Evolutionary conservation across 2,888 invertebrate genomes (phyloP), one percentile per base, ranked within the genome.

Genomic region (Adineta ricciae): DNA sequence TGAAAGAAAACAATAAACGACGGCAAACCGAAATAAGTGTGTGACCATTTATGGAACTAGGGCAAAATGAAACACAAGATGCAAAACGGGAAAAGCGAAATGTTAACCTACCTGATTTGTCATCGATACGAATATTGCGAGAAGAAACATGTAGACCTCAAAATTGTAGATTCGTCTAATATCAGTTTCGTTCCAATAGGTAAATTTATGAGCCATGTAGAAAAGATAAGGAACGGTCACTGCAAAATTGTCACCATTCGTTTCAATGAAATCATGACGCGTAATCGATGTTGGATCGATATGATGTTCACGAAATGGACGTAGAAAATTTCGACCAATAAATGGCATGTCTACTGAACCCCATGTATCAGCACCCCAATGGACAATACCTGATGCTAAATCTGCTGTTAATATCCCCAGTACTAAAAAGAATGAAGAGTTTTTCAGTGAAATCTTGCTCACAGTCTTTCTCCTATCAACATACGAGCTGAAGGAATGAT

Each of bases 11-110:
- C 93, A 84, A 98, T 97, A 94, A 95, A 96, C 84, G 92, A 89
- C 0, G 97, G 97, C 87, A 99, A 92, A 46, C 95, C 96, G 90
- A 96, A 97, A 91, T 98, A 99, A 2, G 98, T 98, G 91, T 99
- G 98, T 24, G 97, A 97, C 98, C 98, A 99, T 91, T 99, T 98
- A 92, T 98, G 98, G 89, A 97, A 97, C 97, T 98, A 92, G 36
- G 9, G 19, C 2, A 50, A 50, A 64, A 64, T 24, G 5, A 21
- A 27, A 64, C 11, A 46, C 8, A 64, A 9, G 27, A 27, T 64
- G 8, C 2, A 11, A 24, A 27, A 11, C 2, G 14, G 2, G 7
- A 27, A 64, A 64, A 27, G 11, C 7, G 24, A 5, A 27, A 64
- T 64, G 3, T 78, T 24, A n/a, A 8, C 4, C 41, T 78, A 96